Evolutionary conservation across 2,797 vertebrate genomes (phyloP).

Genomic region (Coranthus polyacanthus): DNA sequence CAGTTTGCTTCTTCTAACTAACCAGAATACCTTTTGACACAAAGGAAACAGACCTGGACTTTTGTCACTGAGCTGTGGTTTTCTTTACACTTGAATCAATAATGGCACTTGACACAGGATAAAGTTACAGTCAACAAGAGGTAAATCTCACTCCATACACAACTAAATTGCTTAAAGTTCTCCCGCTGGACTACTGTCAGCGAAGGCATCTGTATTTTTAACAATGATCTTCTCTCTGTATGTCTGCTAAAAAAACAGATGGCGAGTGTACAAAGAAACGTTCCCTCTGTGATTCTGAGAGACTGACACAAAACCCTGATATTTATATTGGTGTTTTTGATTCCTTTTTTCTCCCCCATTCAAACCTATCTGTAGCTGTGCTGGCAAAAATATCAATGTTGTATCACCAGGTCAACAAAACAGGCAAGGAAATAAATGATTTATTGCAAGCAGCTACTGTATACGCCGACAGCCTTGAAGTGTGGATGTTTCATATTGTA

Average conservation of each 20-base stretch:
- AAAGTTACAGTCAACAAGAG: slow-evolving; percentile 3
- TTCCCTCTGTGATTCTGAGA: slow-evolving; percentile 3
- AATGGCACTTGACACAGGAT: slow-evolving; percentile 5
- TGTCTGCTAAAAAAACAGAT: neutral
- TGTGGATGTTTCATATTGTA: neutral
- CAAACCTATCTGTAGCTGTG: neutral
- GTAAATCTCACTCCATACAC: slow-evolving; percentile 3
- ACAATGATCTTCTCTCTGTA: neutral
- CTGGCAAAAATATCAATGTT: slow-evolving; percentile 5
- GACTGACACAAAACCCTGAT: slow-evolving; percentile 21
- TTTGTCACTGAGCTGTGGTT: slow-evolving; percentile 12
- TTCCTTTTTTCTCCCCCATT: slow-evolving; percentile 14
- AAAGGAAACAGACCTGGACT: slow-evolving; percentile 11
- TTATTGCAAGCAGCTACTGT: neutral
- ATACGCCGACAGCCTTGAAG: neutral
- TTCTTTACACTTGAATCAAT: slow-evolving; percentile 31
- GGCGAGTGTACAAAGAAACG: neutral
- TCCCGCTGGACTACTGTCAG: neutral
- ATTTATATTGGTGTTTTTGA: neutral
- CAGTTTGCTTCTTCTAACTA: slow-evolving; percentile 31
- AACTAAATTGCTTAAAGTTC: neutral
- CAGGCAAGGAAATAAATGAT: neutral
- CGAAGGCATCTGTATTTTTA: slow-evolving; percentile 5
- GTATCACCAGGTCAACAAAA: slow-evolving; percentile 5
- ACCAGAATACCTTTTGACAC: slow-evolving; percentile 31